phyloP scores from a whole-genome alignment of 2,797 vertebrate genomes.

The Scolopax bukidnonensis region DNA sequence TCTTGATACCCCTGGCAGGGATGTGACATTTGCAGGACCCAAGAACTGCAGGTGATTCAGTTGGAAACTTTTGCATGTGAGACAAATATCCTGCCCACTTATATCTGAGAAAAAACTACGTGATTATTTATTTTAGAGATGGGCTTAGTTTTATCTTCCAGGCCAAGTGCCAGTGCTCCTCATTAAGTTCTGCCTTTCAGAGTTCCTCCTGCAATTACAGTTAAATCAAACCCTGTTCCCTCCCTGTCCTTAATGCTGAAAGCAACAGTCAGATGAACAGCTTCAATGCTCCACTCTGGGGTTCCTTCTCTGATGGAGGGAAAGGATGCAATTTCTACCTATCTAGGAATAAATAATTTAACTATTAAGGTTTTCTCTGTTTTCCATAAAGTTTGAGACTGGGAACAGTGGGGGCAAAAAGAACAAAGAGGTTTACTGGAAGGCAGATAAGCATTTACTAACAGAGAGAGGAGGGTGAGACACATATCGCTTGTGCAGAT shows the following conservation, averaged over 20 bases:
- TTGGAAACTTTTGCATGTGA: neutral
- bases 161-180: conserved; percentile 1
- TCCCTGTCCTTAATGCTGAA: neutral
- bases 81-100: neutral
- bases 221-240: neutral
- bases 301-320: neutral
- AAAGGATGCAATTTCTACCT: neutral
- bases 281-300: neutral
- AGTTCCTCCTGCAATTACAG: neutral
- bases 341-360: neutral
- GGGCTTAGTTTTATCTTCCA: conserved; percentile 31
- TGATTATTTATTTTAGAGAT: conserved; percentile 36
- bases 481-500: rapidly evolving
- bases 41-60: neutral
- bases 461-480: neutral
- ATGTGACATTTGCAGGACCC: neutral
- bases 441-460: neutral
- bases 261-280: neutral
- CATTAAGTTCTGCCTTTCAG: neutral
- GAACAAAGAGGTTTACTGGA: neutral
- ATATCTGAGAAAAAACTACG: neutral
- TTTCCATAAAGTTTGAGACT: neutral
- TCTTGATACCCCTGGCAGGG: conserved; percentile 12
- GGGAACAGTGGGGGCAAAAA: neutral
- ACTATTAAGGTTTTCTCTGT: neutral